A percentile compares a stretch with the other conserved stretches of the same genome.
These are phyloP conservation scores for Galeopterus variegatus DNA, from an alignment of 2,113 vertebrate genomes.

Conservation along the genomic window DNA sequence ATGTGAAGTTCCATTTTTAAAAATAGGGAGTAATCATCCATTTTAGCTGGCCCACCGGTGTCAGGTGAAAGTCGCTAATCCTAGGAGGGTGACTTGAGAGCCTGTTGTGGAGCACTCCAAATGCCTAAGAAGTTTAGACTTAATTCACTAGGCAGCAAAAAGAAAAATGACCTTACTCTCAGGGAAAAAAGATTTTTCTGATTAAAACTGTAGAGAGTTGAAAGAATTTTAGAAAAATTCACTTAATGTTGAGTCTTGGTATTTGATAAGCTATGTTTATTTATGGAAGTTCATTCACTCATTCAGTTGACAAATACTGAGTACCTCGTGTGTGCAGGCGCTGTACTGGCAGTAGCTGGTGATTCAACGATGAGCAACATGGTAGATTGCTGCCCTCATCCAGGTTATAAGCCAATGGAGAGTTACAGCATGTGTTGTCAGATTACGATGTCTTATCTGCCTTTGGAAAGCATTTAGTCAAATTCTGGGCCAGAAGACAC, in stretches of 20 bases:
- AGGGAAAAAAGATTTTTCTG: background rate
- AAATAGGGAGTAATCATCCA: background rate
- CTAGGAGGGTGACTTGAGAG: background rate
- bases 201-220: background rate
- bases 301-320: background rate
- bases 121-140: background rate
- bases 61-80: background rate
- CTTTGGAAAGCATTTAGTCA: background rate
- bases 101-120: background rate
- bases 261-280: background rate
- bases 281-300: background rate
- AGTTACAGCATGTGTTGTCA: background rate
- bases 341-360: background rate
- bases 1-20: background rate
- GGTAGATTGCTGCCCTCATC: background rate
- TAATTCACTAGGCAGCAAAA: background rate
- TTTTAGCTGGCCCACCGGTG: background rate
- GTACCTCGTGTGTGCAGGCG: background rate
- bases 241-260: background rate
- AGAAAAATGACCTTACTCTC: background rate
- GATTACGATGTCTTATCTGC: background rate
- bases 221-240: background rate
- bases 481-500: background rate
- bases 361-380: background rate
- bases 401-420: background rate